Conservation (phyloP, 2,113 vertebrate species). For the Corapipo altera region DNA sequence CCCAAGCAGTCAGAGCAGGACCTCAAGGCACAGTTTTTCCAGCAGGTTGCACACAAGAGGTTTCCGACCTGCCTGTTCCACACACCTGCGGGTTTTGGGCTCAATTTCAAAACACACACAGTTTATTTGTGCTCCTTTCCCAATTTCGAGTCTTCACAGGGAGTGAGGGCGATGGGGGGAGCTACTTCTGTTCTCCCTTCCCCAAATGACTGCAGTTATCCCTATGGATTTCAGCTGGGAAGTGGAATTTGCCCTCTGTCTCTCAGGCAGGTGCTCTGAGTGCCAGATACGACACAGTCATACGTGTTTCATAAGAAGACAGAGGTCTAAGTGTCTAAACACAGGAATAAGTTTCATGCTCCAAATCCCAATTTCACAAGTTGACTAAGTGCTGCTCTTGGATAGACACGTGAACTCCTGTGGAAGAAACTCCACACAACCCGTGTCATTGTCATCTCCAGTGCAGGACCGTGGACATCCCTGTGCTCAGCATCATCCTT, state of each 20-base stretch:
- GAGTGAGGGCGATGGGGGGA: neutral
- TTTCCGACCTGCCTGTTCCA: neutral
- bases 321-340: conserved; percentile 9
- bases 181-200: neutral
- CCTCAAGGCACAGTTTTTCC: neutral
- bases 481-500: neutral
- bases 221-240: neutral
- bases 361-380: conserved; percentile 31
- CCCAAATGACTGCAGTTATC: neutral
- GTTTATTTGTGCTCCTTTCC: neutral
- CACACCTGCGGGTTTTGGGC: neutral
- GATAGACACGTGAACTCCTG: neutral
- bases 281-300: neutral
- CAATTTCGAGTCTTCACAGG: neutral
- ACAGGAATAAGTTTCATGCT: conserved; percentile 15
- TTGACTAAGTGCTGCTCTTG: neutral
- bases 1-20: neutral
- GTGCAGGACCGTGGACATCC: fast-evolving
- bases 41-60: neutral
- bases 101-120: neutral
- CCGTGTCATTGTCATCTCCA: neutral
- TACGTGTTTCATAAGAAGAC: neutral
- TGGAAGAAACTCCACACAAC: neutral
- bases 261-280: neutral
- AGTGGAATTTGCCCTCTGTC: neutral